Percentiles rank a stretch among this genome's conserved stretches.
These are phyloP conservation scores for Melanotus villosus DNA, from an alignment of 2,888 invertebrate genomes.

Conservation along the genomic window DNA sequence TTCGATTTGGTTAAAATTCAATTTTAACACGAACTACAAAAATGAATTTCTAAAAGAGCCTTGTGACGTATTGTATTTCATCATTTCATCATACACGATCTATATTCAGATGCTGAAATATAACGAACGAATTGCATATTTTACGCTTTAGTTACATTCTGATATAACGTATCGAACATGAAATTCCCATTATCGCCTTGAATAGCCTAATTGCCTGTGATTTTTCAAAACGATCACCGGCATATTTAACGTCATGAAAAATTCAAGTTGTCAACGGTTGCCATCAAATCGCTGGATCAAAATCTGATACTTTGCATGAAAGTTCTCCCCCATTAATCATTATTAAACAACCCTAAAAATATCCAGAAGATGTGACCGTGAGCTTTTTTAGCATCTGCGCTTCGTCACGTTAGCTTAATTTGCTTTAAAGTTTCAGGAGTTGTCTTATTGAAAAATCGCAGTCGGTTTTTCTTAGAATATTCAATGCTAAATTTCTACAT, in stretches of 20 bases:
- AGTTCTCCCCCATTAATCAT: conserved; percentile 2
- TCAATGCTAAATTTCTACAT: no score
- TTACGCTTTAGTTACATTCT: no score
- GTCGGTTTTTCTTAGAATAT: no score
- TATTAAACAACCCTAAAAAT: neutral
- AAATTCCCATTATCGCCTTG: neutral
- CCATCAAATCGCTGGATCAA: neutral
- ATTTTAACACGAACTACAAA: no score
- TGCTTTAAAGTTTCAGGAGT: conserved; percentile 6
- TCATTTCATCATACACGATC: no score
- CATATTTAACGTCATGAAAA: neutral
- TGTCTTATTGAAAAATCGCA: no score
- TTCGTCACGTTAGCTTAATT: neutral
- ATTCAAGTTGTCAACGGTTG: neutral
- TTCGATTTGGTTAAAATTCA: no score
- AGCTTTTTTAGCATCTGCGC: conserved; percentile 1
- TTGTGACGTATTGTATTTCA: no score
- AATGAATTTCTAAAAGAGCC: no score
- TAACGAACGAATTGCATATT: no score
- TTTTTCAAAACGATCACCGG: neutral
- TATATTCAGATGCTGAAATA: no score
- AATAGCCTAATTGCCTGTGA: neutral
- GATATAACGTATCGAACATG: neutral
- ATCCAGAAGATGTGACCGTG: neutral
- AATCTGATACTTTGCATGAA: neutral